Base-by-base conservation (phyloP, 2,888 invertebrate genomes). In the Augochlorella aurata region DNA sequence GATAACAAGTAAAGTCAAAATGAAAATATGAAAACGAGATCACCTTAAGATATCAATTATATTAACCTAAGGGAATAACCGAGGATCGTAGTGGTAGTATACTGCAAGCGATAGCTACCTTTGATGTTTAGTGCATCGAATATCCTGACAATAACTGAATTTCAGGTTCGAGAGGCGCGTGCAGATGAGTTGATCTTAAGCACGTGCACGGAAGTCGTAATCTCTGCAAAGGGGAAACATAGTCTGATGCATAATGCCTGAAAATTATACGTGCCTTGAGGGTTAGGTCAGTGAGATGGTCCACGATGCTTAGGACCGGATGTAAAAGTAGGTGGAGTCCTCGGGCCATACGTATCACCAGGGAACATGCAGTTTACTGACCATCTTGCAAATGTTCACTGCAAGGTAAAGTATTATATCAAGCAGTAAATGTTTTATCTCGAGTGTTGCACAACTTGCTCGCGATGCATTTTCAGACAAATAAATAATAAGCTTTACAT, bases 151-250 rank as follows among this genome's bases (percentile, higher is more conserved):
- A 83, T 72, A 75, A 79, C 76, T 66, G 65, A 75, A 75, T 58
- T 72, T 70, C 49, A 68, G 49, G 70, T 71, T 71, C 21, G 21
- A 47, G 47, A 44, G 29, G n/a, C 61, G 65, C 74, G 74, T 50
- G 67, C 45, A 79, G 77, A 84, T 72, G 74, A 75, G 77, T 47
- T 63, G 74, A 84, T 84, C 72, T 61, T 5, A 69, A 77, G 84
- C 84, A 84, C 84, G 84, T 84, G 84, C 81, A 75, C 73, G 84
- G 84, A 84, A 84, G 84, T 84, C 77, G 65, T 84, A 84, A 84
- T 81, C 63, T 77, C 52, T 54, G 49, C 63, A 65, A 50, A 45
- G 73, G 72, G 77, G 80, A 69, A 73, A 72, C 72, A 74, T 70
- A 77, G 77, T 16, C 24, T 67, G 75, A 63, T 71, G 80, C 74